Evolutionary conservation across 2,797 vertebrate species (phyloP).

Genomic region (Iguana delicatissima): DNA sequence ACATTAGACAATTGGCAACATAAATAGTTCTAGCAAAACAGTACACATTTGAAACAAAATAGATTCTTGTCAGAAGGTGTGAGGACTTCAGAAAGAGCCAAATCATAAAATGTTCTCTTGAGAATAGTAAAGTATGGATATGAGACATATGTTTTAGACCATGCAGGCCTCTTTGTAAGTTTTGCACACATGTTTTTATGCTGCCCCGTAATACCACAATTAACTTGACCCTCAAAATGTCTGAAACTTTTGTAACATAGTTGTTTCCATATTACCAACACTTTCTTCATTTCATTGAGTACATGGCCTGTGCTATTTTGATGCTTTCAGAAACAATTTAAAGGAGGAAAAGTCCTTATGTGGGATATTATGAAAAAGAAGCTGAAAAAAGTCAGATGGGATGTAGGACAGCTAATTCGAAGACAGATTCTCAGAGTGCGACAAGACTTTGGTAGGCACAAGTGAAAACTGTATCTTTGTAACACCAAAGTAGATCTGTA

Average conservation of each 20-base stretch:
- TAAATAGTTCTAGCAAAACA: slow-evolving; percentile 39
- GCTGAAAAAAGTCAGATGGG: slow-evolving; percentile 57
- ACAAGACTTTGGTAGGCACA: slow-evolving; percentile 57
- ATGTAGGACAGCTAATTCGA: slow-evolving; percentile 64
- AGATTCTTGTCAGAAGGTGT: slow-evolving; percentile 71
- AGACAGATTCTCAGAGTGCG: slow-evolving; percentile 33
- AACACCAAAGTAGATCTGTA: slow-evolving; percentile 32
- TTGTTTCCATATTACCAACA: slow-evolving; percentile 57
- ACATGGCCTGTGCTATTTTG: slow-evolving; percentile 53
- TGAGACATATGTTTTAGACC: slow-evolving; percentile 16
- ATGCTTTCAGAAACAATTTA: slow-evolving; percentile 63
- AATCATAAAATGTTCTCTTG: slow-evolving; percentile 55
- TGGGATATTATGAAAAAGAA: slow-evolving; percentile 58
- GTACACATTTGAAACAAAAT: slow-evolving; percentile 67
- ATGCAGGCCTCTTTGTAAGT: background rate
- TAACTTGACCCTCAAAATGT: slow-evolving; percentile 70
- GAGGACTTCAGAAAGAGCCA: slow-evolving; percentile 71
- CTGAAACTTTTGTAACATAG: slow-evolving; percentile 72
- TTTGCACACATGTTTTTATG: background rate
- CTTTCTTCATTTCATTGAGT: slow-evolving; percentile 41
- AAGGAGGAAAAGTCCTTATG: slow-evolving; percentile 47
- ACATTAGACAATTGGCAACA: background rate
- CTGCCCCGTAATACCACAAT: slow-evolving; percentile 69
- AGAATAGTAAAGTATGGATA: background rate
- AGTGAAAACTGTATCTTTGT: background rate